Evolutionary conservation across 2,113 vertebrate species (phyloP), one percentile per base, ranked within the genome.

Genomic region (Rallus limicola): DNA sequence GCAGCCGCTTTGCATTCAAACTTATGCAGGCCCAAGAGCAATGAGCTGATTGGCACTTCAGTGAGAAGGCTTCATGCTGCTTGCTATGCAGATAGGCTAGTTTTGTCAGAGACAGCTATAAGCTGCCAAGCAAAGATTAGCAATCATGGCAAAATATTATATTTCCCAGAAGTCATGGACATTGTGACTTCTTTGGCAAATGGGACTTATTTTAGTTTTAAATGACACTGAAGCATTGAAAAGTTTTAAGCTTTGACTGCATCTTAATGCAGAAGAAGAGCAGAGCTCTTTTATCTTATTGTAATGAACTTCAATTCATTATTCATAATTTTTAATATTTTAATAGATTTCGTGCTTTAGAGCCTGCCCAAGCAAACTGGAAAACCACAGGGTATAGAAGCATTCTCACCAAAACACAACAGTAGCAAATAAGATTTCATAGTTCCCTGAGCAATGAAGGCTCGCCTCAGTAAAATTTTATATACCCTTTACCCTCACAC

Each of bases 311-410:
- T 91, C 42, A 53, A 94, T 93, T 96, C 72, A 93, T 95, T 93
- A 97, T 95, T 97, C 71, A 95, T 88, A 53, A 53, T 93, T 95
- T 86, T 96, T 69, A 94, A 95, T 94, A 95, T 96, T 95, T 97
- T 86, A 95, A 96, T 94, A 94, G 69, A 74, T 84, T 82, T 89
- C 44, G 86, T 38, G 65, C 46, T 92, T 95, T 80, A 52, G 52
- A 92, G 59, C 50, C 58, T 88, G 76, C 34, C 13, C 60, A 82
- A 92, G 68, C 38, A 95, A 74, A 92, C 53, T 74, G 44, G 53
- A 92, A 93, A 95, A 75, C 71, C 52, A 82, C 34, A 88, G 67
- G 58, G 80, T 86, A 86, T 34, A 69, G 76, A 93, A 70, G 48
- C 56, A 70, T 70, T 44, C 75, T 86, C 46, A 36, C 70, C 90